Percentiles rank a stretch among this genome's conserved stretches.
phyloP scores from a whole-genome alignment of 2,113 vertebrate species.

The Phoxinus phoxinus region DNA sequence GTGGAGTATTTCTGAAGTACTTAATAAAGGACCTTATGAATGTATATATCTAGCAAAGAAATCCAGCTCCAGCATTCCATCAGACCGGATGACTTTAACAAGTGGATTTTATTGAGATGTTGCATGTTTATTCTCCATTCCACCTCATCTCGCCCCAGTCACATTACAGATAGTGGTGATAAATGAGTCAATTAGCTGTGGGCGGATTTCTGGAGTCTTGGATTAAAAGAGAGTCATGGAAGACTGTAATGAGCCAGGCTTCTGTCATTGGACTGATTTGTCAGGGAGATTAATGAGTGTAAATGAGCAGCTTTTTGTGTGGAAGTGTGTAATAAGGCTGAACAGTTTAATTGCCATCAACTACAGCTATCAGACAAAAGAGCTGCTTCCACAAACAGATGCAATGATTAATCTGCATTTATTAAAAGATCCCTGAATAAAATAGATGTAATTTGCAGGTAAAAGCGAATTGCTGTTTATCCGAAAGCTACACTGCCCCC shows the following conservation, averaged over 20 bases:
- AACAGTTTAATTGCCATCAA: slow-evolving; percentile 23
- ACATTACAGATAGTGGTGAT: slow-evolving; percentile 46
- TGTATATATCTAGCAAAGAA: background rate
- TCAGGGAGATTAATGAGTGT: slow-evolving; percentile 48
- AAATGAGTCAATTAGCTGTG: slow-evolving; percentile 48
- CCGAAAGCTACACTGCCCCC: slow-evolving; percentile 14
- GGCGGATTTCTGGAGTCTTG: slow-evolving; percentile 12
- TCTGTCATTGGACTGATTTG: slow-evolving; percentile 38
- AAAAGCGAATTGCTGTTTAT: background rate
- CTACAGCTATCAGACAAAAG: slow-evolving; percentile 3
- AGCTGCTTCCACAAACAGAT: slow-evolving; percentile 33
- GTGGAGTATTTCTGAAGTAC: background rate
- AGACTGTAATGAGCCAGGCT: slow-evolving; percentile 39
- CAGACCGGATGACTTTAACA: slow-evolving; percentile 21
- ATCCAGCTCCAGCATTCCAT: background rate
- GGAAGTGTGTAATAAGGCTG: slow-evolving; percentile 12
- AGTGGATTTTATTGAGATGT: slow-evolving; percentile 8
- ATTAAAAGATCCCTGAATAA: background rate
- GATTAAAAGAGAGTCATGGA: slow-evolving; percentile 26
- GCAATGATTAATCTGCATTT: slow-evolving; percentile 20
- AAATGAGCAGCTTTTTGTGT: slow-evolving; percentile 28
- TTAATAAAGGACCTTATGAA: background rate
- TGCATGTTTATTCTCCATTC: slow-evolving; percentile 19
- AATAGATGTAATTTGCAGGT: slow-evolving; percentile 16
- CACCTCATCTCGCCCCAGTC: slow-evolving; percentile 29